Base-by-base conservation (phyloP, 2,888 invertebrate genomes). In the Dicyrtomina minuta region DNA sequence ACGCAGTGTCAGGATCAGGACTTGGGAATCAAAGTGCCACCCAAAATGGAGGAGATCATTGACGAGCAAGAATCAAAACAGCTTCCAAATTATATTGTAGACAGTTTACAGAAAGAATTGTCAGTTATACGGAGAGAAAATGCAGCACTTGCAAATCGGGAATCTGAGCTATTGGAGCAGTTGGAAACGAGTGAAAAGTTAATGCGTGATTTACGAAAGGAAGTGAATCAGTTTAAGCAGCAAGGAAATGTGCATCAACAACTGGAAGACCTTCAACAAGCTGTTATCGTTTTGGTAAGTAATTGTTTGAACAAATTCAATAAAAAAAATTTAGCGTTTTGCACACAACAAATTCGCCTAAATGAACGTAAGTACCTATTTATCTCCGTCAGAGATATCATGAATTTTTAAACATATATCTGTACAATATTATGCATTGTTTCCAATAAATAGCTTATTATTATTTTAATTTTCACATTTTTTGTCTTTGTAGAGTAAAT, bases 201-300 rank as follows among this genome's bases (percentile, higher is more conserved):
- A 15, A 65, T 76, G 4, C 75, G 75, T 24, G 73, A 74, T 44
- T 70, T 76, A 44, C 61, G 75, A 24, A 64, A 66, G 26, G 78
- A 75, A 51, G 70, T 71, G 17, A 74, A 75, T 51, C 66, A 69
- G 13, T 59, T 73, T n/a, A 74, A 71, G 27, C 74, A 76, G 62
- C 74, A 75, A 26, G 66, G 75, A 10, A 66, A 46, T 44, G 24
- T 41, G 12, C 66, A 56, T 20, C 55, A 66, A 5, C 66, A 66
- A 27, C 24, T 66, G 44, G 70, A 74, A 53, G 78, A 78, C 26
- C 72, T 78, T 73, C 74, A 78, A 61, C 64, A 74, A 49, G 76
- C 78, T 44, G 70, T 76, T 20, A 73, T 74, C 44, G 61, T 74
- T 65, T 71, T 78, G 53, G 78, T 78, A 70, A 71, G 71, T 22